These are phyloP conservation scores for Nasonia vitripennis DNA, from an alignment of 1,140 invertebrate species.

Conservation along the genomic window DNA sequence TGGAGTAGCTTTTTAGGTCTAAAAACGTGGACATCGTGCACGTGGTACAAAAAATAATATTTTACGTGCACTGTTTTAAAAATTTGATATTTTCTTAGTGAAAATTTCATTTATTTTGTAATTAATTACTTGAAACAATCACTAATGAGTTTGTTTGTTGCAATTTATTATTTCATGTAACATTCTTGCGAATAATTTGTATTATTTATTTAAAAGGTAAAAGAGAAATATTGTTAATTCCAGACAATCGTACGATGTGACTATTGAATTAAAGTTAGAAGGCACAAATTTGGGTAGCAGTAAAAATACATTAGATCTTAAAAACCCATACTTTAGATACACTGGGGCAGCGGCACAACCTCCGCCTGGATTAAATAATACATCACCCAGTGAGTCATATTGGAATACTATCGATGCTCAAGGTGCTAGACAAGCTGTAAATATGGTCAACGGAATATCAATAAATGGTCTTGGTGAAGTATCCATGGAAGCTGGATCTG, in stretches of 20 bases:
- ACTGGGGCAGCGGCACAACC: constrained; percentile 91
- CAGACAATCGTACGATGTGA: constrained; percentile 99
- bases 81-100: no score
- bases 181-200: background rate
- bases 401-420: constrained; percentile 91
- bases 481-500: constrained; percentile 79
- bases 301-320: constrained; percentile 95
- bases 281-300: constrained; percentile 87
- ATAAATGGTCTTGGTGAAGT: constrained; percentile 86
- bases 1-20: no score
- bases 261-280: constrained; percentile 94
- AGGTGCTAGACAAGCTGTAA: constrained; percentile 82
- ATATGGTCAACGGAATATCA: constrained; percentile 88
- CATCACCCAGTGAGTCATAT: constrained; percentile 93
- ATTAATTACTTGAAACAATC: background rate
- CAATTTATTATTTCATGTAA: background rate
- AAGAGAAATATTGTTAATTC: constrained; percentile 47
- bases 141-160: background rate
- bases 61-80: no score
- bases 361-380: constrained; percentile 91
- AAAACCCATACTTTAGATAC: constrained; percentile 98
- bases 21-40: no score
- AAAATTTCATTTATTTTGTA: background rate
- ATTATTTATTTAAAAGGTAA: background rate
- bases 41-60: no score